Percentiles rank a stretch among this genome's conserved stretches.
These are phyloP conservation scores for Enteromius treurensis DNA, from an alignment of 2,797 vertebrate genomes.

Conservation along the genomic window DNA sequence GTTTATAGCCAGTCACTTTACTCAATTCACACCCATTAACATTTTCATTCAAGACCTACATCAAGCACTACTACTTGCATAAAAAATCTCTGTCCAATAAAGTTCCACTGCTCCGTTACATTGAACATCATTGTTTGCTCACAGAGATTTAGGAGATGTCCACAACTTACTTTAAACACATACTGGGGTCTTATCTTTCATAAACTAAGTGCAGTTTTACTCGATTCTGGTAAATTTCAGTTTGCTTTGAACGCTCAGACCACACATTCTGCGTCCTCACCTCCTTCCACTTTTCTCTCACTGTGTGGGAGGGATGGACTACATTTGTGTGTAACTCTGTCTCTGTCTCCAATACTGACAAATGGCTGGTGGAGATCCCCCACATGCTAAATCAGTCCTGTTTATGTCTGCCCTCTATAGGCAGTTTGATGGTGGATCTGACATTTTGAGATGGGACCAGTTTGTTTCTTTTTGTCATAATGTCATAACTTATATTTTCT, in stretches of 20 bases:
- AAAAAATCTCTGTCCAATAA: slow-evolving; percentile 52
- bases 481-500: neutral
- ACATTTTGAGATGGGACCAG: neutral
- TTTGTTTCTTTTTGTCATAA: slow-evolving; percentile 33
- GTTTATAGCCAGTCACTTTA: neutral
- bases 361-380: slow-evolving; percentile 40
- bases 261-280: slow-evolving; percentile 65
- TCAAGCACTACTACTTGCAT: slow-evolving; percentile 14
- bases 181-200: slow-evolving; percentile 67
- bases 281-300: slow-evolving; percentile 38
- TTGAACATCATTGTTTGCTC: slow-evolving; percentile 54
- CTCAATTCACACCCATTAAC: neutral
- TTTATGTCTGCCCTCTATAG: slow-evolving; percentile 42
- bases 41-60: slow-evolving; percentile 1
- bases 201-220: slow-evolving; percentile 62
- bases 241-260: slow-evolving; percentile 58
- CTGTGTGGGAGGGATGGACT: slow-evolving; percentile 44
- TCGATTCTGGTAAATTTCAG: slow-evolving; percentile 68
- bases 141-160: slow-evolving; percentile 66
- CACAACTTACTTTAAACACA: slow-evolving; percentile 67
- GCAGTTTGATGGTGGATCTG: slow-evolving; percentile 28
- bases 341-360: slow-evolving; percentile 47
- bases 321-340: slow-evolving; percentile 35
- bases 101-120: slow-evolving; percentile 50
- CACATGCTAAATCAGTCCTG: slow-evolving; percentile 37